These are phyloP conservation scores for Tyria jacobaeae DNA, from an alignment of 2,888 invertebrate genomes.

Conservation along the genomic window DNA sequence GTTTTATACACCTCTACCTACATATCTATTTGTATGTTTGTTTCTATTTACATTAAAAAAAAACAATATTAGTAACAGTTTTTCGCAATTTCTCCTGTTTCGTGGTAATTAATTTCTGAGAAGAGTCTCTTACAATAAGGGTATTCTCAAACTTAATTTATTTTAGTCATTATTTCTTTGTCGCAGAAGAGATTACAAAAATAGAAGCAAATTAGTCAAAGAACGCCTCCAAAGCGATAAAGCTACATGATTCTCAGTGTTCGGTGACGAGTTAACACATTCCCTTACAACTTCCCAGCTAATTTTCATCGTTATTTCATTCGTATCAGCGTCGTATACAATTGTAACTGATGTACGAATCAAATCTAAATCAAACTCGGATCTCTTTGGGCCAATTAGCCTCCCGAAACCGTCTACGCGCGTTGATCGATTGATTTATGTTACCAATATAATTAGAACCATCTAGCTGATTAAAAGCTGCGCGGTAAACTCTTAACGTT, in stretches of 20 bases:
- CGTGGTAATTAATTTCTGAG: too few species aligned
- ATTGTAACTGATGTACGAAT: conserved; percentile 37
- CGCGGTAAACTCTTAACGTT: neutral
- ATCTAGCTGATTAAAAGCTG: conserved; percentile 27
- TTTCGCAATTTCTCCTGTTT: too few species aligned
- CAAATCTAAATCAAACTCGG: conserved; percentile 50
- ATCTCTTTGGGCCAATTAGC: conserved; percentile 52
- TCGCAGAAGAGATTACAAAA: too few species aligned
- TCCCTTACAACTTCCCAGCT: neutral
- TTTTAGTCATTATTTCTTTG: too few species aligned
- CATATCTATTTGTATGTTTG: too few species aligned
- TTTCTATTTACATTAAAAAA: too few species aligned
- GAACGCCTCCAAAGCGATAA: neutral
- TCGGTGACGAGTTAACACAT: neutral
- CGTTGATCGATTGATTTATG: conserved; percentile 54
- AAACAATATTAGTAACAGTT: too few species aligned
- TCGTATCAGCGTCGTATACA: conserved; percentile 7
- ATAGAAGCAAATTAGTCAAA: too few species aligned
- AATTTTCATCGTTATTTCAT: neutral
- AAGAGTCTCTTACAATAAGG: too few species aligned
- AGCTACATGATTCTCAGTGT: neutral
- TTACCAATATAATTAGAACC: conserved; percentile 46
- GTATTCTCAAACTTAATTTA: too few species aligned
- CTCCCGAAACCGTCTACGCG: conserved; percentile 39
- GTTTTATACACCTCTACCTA: too few species aligned